These are phyloP conservation scores for Lycocerus yunnanus DNA, from an alignment of 2,888 invertebrate genomes.

Conservation along the genomic window DNA sequence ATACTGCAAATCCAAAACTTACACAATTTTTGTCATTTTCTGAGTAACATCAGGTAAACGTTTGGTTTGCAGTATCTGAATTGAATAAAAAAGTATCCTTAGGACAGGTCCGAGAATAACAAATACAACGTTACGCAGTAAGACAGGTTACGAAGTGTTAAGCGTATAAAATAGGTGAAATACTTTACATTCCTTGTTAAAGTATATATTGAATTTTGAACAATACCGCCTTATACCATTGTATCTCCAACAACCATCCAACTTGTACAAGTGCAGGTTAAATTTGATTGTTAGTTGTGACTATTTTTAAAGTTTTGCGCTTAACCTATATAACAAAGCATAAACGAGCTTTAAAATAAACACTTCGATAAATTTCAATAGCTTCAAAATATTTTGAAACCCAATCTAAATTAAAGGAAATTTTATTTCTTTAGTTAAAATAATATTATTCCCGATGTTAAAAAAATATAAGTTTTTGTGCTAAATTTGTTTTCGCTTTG, in stretches of 20 bases:
- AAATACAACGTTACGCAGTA: neutral
- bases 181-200: constrained; percentile 40
- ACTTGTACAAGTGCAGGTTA: constrained; percentile 36
- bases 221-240: constrained; percentile 38
- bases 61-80: neutral
- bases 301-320: constrained; percentile 16
- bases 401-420: constrained; percentile 6
- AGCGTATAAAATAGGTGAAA: constrained; percentile 41
- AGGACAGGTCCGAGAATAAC: neutral
- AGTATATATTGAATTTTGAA: constrained; percentile 36
- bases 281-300: constrained; percentile 33
- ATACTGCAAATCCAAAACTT: constrained; percentile 12
- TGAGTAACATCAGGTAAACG: neutral
- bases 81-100: neutral
- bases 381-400: constrained; percentile 21
- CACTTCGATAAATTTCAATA: constrained; percentile 19
- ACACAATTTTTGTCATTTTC: constrained; percentile 16
- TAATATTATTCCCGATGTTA: constrained; percentile 7
- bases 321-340: constrained; percentile 6
- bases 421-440: constrained; percentile 6
- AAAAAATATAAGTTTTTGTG: neutral
- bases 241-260: constrained; percentile 32
- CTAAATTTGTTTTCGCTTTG: neutral
- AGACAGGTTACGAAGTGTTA: constrained; percentile 33
- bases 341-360: constrained; percentile 24